Evolutionary conservation across 2,888 invertebrate species (phyloP).

Genomic region (Lycia hirtaria): DNA sequence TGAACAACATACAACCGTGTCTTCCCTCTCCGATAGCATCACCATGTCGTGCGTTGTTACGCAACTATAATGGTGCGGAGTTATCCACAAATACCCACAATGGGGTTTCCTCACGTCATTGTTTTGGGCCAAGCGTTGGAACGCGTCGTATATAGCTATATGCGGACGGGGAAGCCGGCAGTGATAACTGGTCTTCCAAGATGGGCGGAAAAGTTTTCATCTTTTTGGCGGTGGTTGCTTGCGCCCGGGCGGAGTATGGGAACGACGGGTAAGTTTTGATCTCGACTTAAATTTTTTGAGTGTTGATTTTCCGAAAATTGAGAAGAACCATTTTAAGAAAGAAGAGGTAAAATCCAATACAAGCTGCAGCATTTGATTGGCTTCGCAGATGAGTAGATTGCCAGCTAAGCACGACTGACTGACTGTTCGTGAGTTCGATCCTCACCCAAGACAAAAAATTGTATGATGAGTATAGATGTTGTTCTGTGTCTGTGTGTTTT

Average conservation of each 20-base stretch:
- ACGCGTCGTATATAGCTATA: slow-evolving; percentile 76
- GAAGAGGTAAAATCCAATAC: no score
- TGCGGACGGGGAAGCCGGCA: slow-evolving; percentile 61
- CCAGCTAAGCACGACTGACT: no score
- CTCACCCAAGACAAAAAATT: no score
- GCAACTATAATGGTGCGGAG: slow-evolving; percentile 66
- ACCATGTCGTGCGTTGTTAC: slow-evolving; percentile 63
- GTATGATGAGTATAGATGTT: no score
- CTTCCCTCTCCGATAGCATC: slow-evolving; percentile 68
- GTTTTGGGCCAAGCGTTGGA: slow-evolving; percentile 71
- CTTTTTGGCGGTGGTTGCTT: slow-evolving; percentile 46
- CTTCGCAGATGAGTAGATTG: no score
- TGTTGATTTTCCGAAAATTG: no score
- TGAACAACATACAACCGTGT: slow-evolving; percentile 34
- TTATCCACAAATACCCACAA: slow-evolving; percentile 28
- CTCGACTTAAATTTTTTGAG: no score
- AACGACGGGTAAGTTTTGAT: slow-evolving; percentile 71
- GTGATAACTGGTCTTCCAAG: slow-evolving; percentile 57
- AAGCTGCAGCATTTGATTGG: no score
- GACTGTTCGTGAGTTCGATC: no score
- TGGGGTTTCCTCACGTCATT: slow-evolving; percentile 77
- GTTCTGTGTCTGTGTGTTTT: no score
- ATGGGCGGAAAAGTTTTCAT: slow-evolving; percentile 58
- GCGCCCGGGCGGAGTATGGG: slow-evolving; percentile 62
- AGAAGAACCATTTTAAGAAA: no score